Evolutionary conservation across 2,113 vertebrate species (phyloP), one percentile per base, ranked within the genome.

Genomic region (Aix galericulata): DNA sequence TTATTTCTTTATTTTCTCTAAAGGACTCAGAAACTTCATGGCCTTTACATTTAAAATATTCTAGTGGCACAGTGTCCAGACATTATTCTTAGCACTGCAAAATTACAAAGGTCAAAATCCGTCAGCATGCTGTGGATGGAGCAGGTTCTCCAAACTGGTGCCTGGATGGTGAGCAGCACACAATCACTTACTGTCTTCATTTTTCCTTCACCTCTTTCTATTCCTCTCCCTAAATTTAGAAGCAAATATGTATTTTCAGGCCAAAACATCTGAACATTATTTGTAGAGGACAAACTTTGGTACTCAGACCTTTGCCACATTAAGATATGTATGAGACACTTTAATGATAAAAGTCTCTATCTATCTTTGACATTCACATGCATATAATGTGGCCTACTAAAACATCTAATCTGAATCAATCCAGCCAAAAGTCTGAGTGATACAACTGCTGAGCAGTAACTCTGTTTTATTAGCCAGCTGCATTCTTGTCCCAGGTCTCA

Each of bases 121-220:
- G 11, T 20, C 21, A 26, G 18, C 1, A 8, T 13, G 1, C 0
- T 23, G 13, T 58, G 0, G 22, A 32, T 55, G 16, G 3, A 72
- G 11, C 29, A n/a, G 14, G 0, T 1, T 71, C 40, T 50, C 6
- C 3, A 2, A 62, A 31, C 8, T 60, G 0, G 53, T 56, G 53
- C 9, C 20, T 48, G 18, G 23, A 26, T 59, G 5, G 29, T 73
- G 21, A 64, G 4, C 6, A 31, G 1, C 7, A 5, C 0, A 1
- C 20, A 7, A 10, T 7, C 9, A 31, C 3, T 32, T 44, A 17
- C 1, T 44, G 3, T 50, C 12, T 23, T 46, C 1, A 62, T 69
- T 77, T 56, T 9, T 12, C 3, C 16, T 77, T 89, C 12, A 13
- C 2, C 2, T 42, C 9, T 2, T 81, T 60, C 53, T 58, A 9